Conservation (phyloP, 2,888 invertebrate genomes). For the Pachymerium ferrugineum region DNA sequence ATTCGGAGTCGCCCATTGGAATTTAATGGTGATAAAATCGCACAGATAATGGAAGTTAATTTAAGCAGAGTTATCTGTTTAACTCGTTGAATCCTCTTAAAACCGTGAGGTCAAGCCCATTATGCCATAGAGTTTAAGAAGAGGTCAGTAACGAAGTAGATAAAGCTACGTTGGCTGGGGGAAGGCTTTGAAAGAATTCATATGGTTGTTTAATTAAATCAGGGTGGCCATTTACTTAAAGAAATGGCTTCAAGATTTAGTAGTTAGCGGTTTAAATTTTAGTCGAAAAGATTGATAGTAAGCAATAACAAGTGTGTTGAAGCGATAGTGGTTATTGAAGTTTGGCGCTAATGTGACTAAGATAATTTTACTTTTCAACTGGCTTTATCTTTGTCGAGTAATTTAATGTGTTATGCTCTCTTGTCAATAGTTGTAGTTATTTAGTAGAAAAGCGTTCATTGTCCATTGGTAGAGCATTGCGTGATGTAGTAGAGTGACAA, state of each 20-base stretch:
- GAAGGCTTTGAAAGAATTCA: not conserved
- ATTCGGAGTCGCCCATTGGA: too few relatives aligned
- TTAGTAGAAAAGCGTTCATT: constrained; percentile 27
- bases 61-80: constrained; percentile 29
- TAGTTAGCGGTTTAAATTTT: too few relatives aligned
- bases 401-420: constrained; percentile 8
- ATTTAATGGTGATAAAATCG: constrained; percentile 28
- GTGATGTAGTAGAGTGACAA: constrained; percentile 20
- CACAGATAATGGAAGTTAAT: constrained; percentile 30
- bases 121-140: constrained; percentile 16
- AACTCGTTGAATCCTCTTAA: constrained; percentile 31
- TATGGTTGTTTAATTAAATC: constrained; percentile 1
- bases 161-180: not conserved
- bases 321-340: not conserved
- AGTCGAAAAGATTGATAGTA: too few relatives aligned
- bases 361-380: constrained; percentile 17
- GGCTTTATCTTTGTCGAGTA: constrained; percentile 12
- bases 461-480: constrained; percentile 23
- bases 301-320: not conserved
- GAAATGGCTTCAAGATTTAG: too few relatives aligned
- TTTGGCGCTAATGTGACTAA: constrained; percentile 2
- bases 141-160: constrained; percentile 14
- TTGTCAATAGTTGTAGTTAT: constrained; percentile 22
- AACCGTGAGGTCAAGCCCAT: constrained; percentile 29
- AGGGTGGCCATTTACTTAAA: not conserved